Evolutionary conservation across 2,888 invertebrate species (phyloP).

Genomic region (Drepana falcataria): DNA sequence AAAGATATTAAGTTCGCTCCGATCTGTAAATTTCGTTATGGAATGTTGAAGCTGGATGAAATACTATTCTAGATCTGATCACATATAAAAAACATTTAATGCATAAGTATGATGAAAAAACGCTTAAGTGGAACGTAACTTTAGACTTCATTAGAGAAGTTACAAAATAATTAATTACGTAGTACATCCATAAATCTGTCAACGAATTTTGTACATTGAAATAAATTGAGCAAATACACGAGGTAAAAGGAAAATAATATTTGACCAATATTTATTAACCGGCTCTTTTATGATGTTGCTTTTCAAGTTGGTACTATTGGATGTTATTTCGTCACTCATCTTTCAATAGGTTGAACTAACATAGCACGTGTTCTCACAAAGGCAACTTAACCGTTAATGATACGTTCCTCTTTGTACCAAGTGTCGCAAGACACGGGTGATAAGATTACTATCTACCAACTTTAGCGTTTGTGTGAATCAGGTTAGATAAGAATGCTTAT

Average conservation of each 20-base stretch:
- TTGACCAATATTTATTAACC: background rate
- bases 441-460: background rate
- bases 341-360: slow-evolving; percentile 39
- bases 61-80: no score
- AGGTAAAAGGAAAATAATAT: background rate
- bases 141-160: no score
- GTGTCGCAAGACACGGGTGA: background rate
- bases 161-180: no score
- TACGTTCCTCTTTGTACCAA: slow-evolving; percentile 28
- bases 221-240: background rate
- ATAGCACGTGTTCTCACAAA: slow-evolving; percentile 47
- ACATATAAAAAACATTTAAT: no score
- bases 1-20: no score
- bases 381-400: slow-evolving; percentile 40
- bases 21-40: no score
- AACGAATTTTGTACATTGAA: background rate
- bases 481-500: background rate
- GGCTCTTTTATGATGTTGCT: background rate
- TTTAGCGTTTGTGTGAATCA: background rate
- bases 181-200: no score
- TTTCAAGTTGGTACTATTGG: slow-evolving; percentile 10
- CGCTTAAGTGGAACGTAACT: no score
- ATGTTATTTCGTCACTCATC: slow-evolving; percentile 31
- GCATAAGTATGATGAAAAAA: no score
- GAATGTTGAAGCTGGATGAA: no score